Base-by-base conservation (phyloP, 1,140 invertebrate genomes). In the Limonius californicus region DNA sequence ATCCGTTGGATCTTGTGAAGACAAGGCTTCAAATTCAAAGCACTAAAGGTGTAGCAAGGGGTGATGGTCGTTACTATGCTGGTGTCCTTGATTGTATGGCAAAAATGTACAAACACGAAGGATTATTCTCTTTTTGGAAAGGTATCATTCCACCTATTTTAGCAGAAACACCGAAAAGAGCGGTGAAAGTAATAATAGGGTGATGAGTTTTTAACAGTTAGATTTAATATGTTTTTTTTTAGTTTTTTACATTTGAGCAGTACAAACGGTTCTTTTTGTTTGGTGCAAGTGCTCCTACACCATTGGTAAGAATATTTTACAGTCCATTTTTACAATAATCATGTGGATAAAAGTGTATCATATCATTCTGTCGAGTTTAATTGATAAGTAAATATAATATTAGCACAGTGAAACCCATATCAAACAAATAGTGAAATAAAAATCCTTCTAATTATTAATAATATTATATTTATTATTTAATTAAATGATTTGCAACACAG, bases 151-250 rank as follows among this genome's bases (percentile, higher is more conserved):
- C 94, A 1, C 94, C 94, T 8, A 88, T 97, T 71, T 73, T 97
- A 57, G 92, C 90, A n/a, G 94, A 97, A 81, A 97, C 94, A 23
- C 95, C 94, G 4, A 97, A 97, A 79, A 75, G 94, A 73, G 94
- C 94, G 50, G 88, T 93, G 0, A 97, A 97, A 78, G 84, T 86
- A 76, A 71, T 19, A 21, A 27, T 8, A 39, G 39, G 4, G 12
- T 19, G 54, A 23, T 3, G 12, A 18, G 6, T 7, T 8, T 18
- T 7, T 15, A 8, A n/a, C n/a, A n/a, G n/a, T n/a, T n/a, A n/a
- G n/a, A n/a, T n/a, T n/a, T n/a, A n/a, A 27, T 27, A 39, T 39
- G 35, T 39, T 7, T 70, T 68, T 67, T 78, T 83, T 68, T 72
- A 86, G 81, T 97, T 96, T 78, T 87, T 94, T 67, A 91, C 90